Conservation (phyloP, 2,797 vertebrate genomes). For the Luscinia megarhynchos region DNA sequence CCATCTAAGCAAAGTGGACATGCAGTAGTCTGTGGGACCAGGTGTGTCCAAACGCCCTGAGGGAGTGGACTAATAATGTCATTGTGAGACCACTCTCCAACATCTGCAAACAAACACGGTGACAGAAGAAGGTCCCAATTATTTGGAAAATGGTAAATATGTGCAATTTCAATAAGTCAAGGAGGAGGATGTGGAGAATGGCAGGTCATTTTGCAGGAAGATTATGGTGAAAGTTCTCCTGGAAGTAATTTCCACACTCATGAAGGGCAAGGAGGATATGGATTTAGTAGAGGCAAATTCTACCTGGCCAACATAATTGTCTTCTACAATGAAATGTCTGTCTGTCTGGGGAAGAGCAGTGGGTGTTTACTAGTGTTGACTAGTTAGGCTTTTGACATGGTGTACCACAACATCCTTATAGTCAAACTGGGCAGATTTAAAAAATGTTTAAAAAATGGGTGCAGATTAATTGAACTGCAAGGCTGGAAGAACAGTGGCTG, state of each 20-base stretch:
- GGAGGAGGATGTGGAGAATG: background rate
- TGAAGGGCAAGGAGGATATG: background rate
- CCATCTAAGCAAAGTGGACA: background rate
- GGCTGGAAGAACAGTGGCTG: background rate
- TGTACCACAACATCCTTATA: background rate
- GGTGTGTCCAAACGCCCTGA: background rate
- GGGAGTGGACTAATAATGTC: background rate
- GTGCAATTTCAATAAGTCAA: background rate
- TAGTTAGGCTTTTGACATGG: background rate
- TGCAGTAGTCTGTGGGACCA: background rate
- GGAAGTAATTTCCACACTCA: background rate
- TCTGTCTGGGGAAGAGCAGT: background rate
- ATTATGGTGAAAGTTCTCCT: background rate
- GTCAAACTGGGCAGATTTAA: background rate
- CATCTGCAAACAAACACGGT: background rate
- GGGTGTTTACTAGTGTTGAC: background rate
- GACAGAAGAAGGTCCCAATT: background rate
- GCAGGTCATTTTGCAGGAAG: background rate
- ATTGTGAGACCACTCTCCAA: background rate
- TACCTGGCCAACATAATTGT: background rate
- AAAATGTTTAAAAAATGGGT: background rate
- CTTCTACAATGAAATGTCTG: background rate
- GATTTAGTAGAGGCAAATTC: background rate
- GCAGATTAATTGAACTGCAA: background rate
- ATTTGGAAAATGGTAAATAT: background rate